These are phyloP conservation scores for Drosophila mayri DNA, from an alignment of 1,140 invertebrate species.

Conservation along the genomic window DNA sequence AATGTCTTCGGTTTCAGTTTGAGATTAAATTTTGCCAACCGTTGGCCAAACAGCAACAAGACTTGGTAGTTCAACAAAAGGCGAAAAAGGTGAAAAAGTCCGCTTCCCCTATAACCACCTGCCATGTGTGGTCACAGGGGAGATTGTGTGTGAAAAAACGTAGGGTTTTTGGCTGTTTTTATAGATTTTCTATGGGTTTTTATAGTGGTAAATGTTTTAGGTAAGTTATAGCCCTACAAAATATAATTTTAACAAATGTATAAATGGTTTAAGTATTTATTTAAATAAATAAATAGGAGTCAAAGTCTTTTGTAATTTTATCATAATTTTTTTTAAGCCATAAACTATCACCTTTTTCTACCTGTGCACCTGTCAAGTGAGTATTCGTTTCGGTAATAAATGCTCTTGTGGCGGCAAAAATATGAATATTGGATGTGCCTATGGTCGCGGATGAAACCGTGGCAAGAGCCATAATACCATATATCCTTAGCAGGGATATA, in stretches of 20 bases:
- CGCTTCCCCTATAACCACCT: neutral
- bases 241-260: neutral
- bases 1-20: slow-evolving; percentile 78
- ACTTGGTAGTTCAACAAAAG: slow-evolving; percentile 67
- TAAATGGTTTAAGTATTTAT: neutral
- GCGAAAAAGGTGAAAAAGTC: neutral
- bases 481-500: slow-evolving; percentile 20
- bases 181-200: neutral
- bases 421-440: slow-evolving; percentile 79
- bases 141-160: neutral
- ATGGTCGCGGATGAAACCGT: slow-evolving; percentile 43
- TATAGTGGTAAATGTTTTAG: neutral
- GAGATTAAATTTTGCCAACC: slow-evolving; percentile 75
- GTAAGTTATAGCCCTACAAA: neutral
- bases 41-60: slow-evolving; percentile 67
- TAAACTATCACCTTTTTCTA: neutral
- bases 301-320: neutral
- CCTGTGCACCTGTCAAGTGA: slow-evolving; percentile 11
- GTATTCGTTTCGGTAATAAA: slow-evolving; percentile 54
- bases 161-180: neutral
- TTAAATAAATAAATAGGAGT: no score
- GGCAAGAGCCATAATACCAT: slow-evolving; percentile 18
- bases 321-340: neutral
- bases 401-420: slow-evolving; percentile 63
- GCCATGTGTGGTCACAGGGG: slow-evolving; percentile 6